Base-by-base conservation (phyloP, 1,140 invertebrate genomes). In the Euglossa dilemma region DNA sequence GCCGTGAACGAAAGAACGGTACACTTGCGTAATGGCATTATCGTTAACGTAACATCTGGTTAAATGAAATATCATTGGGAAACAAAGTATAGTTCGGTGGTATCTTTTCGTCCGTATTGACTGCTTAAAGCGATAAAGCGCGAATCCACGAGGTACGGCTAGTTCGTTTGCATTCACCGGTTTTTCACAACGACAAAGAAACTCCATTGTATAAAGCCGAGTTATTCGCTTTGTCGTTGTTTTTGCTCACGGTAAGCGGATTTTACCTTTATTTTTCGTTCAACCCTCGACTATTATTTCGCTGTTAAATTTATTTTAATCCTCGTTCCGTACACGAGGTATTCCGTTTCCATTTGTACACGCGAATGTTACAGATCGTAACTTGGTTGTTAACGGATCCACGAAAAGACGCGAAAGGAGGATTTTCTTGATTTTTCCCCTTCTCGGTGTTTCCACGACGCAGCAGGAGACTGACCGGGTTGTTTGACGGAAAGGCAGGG, bases 1-100 rank as follows among this genome's bases (percentile, higher is more conserved):
- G 64, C 73, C 76, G 36, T 50, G 59, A 52, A 73, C 59, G 83
- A 72, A 72, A 73, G 83, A 85, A 64, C 59, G 70, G 61, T 69
- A 78, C 80, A 2, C 36, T 36, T 36, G 36, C 36, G 36, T 36
- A 36, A 36, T 36, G 36, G 36, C 36, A 36, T 36, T 74, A 79
- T 85, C 74, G 54, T 63, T 67, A 57, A 16, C 74, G 14, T 50
- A 56, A 47, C 72, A 70, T 85, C 83, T 85, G 16, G 50, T 64
- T 71, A 8, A 63, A 16, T 2, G 72, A 28, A 52, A 43, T 14
- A 43, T 57, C 59, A 6, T 14, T 20, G 11, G 6, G 6, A 7
- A 14, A 36, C 36, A 6, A 12, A n/a, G 12, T 14, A 0, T 25
- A 57, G 45, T n/a, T 45, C 6, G 71, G 12, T 59, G 7, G 16